Evolutionary conservation across 35 echinoderm and acorn worm species (phyloP), one percentile per base, ranked within the genome.

Genomic region (Apostichopus japonicus): DNA sequence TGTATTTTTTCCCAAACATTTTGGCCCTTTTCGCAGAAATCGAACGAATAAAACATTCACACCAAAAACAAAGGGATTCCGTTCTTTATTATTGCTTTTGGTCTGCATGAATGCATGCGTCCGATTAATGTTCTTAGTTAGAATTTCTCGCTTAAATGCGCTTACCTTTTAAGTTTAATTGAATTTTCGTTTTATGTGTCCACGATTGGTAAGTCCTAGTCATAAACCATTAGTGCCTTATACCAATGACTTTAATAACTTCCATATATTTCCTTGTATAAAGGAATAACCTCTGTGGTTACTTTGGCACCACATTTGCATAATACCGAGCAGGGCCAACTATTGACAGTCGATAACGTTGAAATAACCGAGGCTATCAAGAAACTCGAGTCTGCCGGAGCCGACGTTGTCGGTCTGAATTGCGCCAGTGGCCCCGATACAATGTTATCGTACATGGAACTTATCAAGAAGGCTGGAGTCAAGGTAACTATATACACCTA

Each of bases 391-490:
- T 54, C 92, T 72, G 95, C 92, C 10, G 95, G 95, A 17, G 95
- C 95, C 54, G 90, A 92, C 77, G 95, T 96, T 2, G 70, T 96
- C 84, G 95, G 95, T 3, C 55, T 96, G 53, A 96, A 96, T 79
- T 96, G 95, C 78, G 90, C 54, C 14, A 87, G 86, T 33, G 95
- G 95, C 16, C 95, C 92, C 17, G 79, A 56, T 1, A 96, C 92
- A 10, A 96, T 92, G 53, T 33, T 96, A 6, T 72, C 92, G 13
- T 59, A 53, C 53, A 80, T 96, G 53, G 92, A 93, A 54, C 25
- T 87, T 16, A 80, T 92, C 67, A 76, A 92, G 77, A 79, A 87
- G 83, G 76, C 63, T 53, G 88, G 88, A 87, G 83, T 87, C 6
- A 87, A 87, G 83, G 83, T 87, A 65, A 87, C 33, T 44, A 44